Evolutionary conservation across 2,888 invertebrate species (phyloP).

Genomic region (Heliconius hortense): DNA sequence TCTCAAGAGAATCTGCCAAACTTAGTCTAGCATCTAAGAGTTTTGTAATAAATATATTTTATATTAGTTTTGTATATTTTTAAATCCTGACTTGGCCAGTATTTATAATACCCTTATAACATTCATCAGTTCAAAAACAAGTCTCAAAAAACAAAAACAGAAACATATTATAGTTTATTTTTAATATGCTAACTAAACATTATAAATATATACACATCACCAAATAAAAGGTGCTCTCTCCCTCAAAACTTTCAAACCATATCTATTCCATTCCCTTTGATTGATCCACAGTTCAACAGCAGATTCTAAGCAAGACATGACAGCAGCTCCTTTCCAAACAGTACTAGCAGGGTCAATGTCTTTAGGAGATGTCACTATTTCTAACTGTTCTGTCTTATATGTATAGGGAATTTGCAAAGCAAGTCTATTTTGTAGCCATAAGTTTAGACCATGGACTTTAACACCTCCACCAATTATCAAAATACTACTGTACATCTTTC

Average conservation of each 20-base stretch:
- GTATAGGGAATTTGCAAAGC: constrained; percentile 91
- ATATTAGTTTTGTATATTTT: background rate
- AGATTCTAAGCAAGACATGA: constrained; percentile 95
- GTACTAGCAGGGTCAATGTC: constrained; percentile 96
- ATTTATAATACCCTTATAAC: background rate
- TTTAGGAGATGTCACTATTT: constrained; percentile 94
- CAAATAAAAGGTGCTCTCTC: constrained; percentile 96
- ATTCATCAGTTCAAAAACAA: background rate
- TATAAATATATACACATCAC: constrained; percentile 64
- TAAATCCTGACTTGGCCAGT: background rate
- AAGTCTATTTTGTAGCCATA: constrained; percentile 94
- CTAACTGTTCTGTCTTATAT: constrained; percentile 90
- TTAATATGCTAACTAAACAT: background rate
- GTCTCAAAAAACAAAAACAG: background rate
- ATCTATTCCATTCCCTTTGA: constrained; percentile 91
- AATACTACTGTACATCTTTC: constrained; percentile 96
- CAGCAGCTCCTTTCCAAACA: constrained; percentile 97
- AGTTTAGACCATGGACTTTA: constrained; percentile 90
- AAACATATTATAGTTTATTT: background rate
- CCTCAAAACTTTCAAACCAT: constrained; percentile 91
- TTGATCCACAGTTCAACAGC: constrained; percentile 96
- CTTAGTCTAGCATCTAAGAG: background rate
- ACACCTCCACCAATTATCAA: constrained; percentile 95
- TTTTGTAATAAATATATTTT: constrained; percentile 13
- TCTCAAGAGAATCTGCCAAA: constrained; percentile 15